Conservation (phyloP, 2,888 invertebrate genomes). For the Proisotoma minuta region DNA sequence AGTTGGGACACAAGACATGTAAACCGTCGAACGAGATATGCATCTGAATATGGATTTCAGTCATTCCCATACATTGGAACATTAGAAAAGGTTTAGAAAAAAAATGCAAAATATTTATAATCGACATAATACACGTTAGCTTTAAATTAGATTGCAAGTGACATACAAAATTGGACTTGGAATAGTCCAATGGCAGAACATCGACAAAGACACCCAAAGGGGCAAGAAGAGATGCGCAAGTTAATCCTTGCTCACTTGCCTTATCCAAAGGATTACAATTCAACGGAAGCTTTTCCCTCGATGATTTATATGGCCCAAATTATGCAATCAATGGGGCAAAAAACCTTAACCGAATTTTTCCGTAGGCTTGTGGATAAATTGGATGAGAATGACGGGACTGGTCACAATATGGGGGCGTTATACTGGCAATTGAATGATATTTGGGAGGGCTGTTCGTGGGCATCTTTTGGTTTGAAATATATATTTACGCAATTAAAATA, state of each 20-base stretch:
- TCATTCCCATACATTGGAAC: conserved; percentile 63
- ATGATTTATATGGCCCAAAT: conserved; percentile 83
- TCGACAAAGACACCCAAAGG: conserved; percentile 80
- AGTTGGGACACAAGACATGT: conserved; percentile 72
- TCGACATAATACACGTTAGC: neutral
- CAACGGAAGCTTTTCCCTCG: conserved; percentile 57
- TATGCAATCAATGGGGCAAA: conserved; percentile 56
- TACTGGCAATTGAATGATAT: conserved; percentile 63
- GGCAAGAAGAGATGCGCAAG: conserved; percentile 61
- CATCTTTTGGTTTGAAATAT: conserved; percentile 52
- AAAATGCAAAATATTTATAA: neutral
- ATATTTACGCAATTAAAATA: neutral
- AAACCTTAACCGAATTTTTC: conserved; percentile 54
- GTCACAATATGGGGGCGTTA: conserved; percentile 59
- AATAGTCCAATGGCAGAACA: conserved; percentile 51
- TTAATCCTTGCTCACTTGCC: conserved; percentile 63
- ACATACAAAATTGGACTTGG: conserved; percentile 50
- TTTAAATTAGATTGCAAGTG: conserved; percentile 47
- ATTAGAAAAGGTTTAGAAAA: conserved; percentile 9
- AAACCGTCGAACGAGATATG: conserved; percentile 56
- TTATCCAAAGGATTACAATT: conserved; percentile 54
- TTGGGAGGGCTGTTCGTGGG: conserved; percentile 61
- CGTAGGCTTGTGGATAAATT: conserved; percentile 47
- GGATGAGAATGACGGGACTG: conserved; percentile 49
- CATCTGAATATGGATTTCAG: conserved; percentile 94